phyloP scores from a whole-genome alignment of 1,140 invertebrate species.

The Drosophila pruinosa region DNA sequence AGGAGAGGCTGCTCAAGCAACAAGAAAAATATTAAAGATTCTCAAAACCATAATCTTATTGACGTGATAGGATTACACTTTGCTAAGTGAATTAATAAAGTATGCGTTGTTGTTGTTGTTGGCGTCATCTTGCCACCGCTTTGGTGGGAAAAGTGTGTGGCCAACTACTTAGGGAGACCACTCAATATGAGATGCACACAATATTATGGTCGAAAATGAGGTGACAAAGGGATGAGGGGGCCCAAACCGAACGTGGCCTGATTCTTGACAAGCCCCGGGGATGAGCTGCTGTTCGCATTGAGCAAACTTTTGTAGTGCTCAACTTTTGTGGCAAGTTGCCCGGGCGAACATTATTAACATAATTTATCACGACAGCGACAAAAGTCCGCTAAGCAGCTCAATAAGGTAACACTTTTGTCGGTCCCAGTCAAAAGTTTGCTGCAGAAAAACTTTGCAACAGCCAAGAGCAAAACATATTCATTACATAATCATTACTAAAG shows the following conservation, averaged over 20 bases:
- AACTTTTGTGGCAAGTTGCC: conserved; percentile 67
- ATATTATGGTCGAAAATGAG: conserved; percentile 69
- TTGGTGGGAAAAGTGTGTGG: conserved; percentile 30
- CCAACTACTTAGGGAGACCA: conserved; percentile 69
- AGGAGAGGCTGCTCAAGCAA: conserved; percentile 12
- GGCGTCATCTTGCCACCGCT: background rate
- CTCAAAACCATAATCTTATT: conserved; percentile 82
- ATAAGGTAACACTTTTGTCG: conserved; percentile 74
- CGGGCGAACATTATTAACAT: conserved; percentile 72
- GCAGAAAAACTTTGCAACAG: conserved; percentile 34
- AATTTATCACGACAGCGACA: conserved; percentile 78
- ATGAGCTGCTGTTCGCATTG: conserved; percentile 44
- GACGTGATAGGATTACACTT: conserved; percentile 82
- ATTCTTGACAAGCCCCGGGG: conserved; percentile 64
- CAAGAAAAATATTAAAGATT: conserved; percentile 77
- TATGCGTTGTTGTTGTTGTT: conserved; percentile 38
- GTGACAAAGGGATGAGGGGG: conserved; percentile 28
- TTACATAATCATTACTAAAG: conserved; percentile 66
- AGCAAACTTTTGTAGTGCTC: conserved; percentile 56
- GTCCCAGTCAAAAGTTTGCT: background rate
- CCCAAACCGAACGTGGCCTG: conserved; percentile 51
- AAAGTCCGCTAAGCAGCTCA: conserved; percentile 50
- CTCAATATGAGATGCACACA: conserved; percentile 76
- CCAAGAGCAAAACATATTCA: conserved; percentile 58
- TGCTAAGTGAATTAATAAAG: conserved; percentile 82